Conservation (phyloP, 2,888 invertebrate genomes). For the Spisula solida region DNA sequence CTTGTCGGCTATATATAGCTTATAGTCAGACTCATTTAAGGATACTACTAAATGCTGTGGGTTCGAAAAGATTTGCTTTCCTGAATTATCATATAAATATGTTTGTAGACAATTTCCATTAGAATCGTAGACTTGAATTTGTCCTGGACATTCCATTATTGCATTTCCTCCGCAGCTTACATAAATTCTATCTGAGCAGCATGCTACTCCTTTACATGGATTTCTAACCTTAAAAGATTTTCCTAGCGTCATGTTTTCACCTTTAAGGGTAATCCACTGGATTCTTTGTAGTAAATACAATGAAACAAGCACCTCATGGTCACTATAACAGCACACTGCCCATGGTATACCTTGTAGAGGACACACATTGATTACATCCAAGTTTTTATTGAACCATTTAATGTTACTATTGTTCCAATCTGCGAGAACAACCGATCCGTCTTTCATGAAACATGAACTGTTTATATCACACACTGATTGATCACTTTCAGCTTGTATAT, state of each 20-base stretch:
- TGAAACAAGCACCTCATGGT: constrained; percentile 29
- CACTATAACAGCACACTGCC: constrained; percentile 29
- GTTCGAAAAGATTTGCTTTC: constrained; percentile 40
- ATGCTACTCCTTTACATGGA: constrained; percentile 41
- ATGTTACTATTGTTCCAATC: constrained; percentile 51
- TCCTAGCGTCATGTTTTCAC: background rate
- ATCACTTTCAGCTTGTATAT: constrained; percentile 23
- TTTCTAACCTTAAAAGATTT: constrained; percentile 43
- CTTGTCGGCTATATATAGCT: constrained; percentile 33
- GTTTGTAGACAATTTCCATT: constrained; percentile 26
- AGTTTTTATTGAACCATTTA: constrained; percentile 22
- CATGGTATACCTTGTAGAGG: constrained; percentile 42
- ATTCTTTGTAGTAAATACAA: constrained; percentile 38
- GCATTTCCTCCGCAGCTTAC: constrained; percentile 49
- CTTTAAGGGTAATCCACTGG: constrained; percentile 29
- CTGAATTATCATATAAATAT: background rate
- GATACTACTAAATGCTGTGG: constrained; percentile 38
- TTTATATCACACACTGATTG: constrained; percentile 48
- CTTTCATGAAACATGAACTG: constrained; percentile 29
- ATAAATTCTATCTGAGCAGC: constrained; percentile 14
- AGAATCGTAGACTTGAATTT: constrained; percentile 35
- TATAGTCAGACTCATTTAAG: background rate
- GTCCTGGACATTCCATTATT: constrained; percentile 43
- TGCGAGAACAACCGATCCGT: constrained; percentile 40
- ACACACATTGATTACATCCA: constrained; percentile 22